Base-by-base conservation (phyloP, 2,888 invertebrate species). In the Lamellibrachia columna region DNA sequence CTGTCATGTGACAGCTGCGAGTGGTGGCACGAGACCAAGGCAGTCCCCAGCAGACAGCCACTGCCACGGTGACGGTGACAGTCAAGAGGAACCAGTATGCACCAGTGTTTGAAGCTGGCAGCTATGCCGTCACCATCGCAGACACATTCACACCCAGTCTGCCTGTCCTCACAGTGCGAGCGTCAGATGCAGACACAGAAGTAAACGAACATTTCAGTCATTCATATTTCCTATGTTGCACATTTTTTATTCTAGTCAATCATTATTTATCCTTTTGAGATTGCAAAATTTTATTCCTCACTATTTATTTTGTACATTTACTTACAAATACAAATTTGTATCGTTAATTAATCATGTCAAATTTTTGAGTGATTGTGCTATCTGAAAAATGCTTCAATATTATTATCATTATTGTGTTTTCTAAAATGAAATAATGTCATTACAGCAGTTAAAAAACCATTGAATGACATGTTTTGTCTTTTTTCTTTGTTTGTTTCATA, bases 101-200 rank as follows among this genome's bases (percentile, higher is more conserved):
- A 6, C 94, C 94, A n/a, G 91, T 91, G 40, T 94, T 94, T 92
- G 91, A 91, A 53, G 92, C 93, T 40, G 58, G 91, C 28, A 90
- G 92, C 8, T 95, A 95, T 91, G 28, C 90, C 6, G 93, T 93
- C 22, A 94, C 94, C 4, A 95, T 96, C 52, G 93, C 94, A 0
- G 95, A 95, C 92, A 95, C 94, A 7, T 94, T 93, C 40, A 93
- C 94, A 1, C 95, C 95, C 11, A 95, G 95, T 52, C 93, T 94
- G 15, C 93, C 94, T 0, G 93, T 95, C 40, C 93, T 94, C 92
- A 91, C 90, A 52, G 94, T 95, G 8, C 53, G 75, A 91, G 95
- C 94, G 2, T 93, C 94, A 9, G 95, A 95, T 92, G 94, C 93
- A 92, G 95, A 95, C 90, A 93, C 94, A 22, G 92, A 91, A 40